Conservation (phyloP, 1,140 invertebrate genomes). For the Matsumurasca onukii region DNA sequence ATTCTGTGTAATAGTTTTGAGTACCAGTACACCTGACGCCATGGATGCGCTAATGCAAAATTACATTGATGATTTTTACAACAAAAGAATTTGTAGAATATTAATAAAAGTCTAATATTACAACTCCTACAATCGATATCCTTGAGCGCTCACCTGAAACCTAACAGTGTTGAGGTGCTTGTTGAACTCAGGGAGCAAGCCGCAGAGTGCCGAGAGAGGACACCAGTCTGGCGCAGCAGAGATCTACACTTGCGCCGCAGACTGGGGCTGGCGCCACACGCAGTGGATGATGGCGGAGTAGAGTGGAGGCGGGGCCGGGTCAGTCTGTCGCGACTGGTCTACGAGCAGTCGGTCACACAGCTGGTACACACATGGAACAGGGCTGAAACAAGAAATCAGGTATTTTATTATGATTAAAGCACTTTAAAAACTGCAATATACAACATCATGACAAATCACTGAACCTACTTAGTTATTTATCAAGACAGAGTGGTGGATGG, state of each 20-base stretch:
- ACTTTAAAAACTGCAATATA: too few species aligned
- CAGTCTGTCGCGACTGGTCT: slow-evolving; percentile 59
- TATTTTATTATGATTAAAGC: too few species aligned
- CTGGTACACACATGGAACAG: slow-evolving; percentile 60
- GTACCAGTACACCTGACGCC: too few species aligned
- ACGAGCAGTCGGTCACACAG: slow-evolving; percentile 64
- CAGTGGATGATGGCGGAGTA: slow-evolving; percentile 64
- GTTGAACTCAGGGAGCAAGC: slow-evolving; percentile 60
- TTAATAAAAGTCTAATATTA: too few species aligned
- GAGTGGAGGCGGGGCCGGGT: slow-evolving; percentile 54
- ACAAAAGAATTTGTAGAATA: too few species aligned
- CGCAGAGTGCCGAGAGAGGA: slow-evolving; percentile 46
- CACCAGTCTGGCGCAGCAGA: slow-evolving; percentile 48
- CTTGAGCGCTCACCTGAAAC: slow-evolving; percentile 35
- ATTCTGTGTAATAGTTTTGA: too few species aligned
- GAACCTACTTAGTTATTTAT: too few species aligned
- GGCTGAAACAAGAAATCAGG: slow-evolving; percentile 48
- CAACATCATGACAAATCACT: slow-evolving; percentile 26
- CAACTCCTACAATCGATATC: too few species aligned
- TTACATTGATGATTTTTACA: too few species aligned
- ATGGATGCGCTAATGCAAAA: too few species aligned
- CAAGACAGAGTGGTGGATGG: too few species aligned
- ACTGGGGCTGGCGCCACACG: slow-evolving; percentile 50
- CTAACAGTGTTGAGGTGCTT: slow-evolving; percentile 58
- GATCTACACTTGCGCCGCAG: slow-evolving; percentile 43